Base-by-base conservation (phyloP, 2,888 invertebrate species). In the Notodonta dromedarius region DNA sequence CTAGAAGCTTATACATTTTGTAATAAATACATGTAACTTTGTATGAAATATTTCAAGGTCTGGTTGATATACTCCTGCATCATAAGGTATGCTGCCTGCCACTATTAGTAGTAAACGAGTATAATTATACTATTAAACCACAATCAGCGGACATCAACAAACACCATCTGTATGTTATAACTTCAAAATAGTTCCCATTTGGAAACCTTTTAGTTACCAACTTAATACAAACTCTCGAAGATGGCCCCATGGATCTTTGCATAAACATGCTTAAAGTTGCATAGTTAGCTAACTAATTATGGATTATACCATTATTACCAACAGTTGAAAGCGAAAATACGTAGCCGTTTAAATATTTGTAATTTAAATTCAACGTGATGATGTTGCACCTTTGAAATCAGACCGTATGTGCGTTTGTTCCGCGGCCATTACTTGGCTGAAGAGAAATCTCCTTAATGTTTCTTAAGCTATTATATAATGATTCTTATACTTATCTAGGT, bases 231-330 rank as follows among this genome's bases (percentile, higher is more conserved):
- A 73, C 60, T 67, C 64, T 58, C 6, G 11, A 40, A 52, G 39
- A 57, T 60, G 14, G 64, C 57, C 62, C 12, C 52, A 11, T 32
- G 24, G 32, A 52, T 52, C 11, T 65, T 69, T 42, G 56, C 62
- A 66, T 60, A 67, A 62, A 64, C 63, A 60, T 60, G 63, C 63
- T 56, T 40, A 59, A 66, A 67, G 62, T 65, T 65, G 56, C 52
- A 58, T 60, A 69, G 63, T 66, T 56, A 42, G n/a, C 32, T 8
- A 63, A 72, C 58, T 70, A 70, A 67, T 60, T 72, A 62, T 59
- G 50, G 39, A 42, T 69, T 12, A 9, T 48, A 52, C n/a, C n/a
- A 24, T 59, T 56, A 57, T n/a, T n/a, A 59, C 60, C 59, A 12
- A 48, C 32, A 9, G 50, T 52, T 51, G 56, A 32, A 24, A 58